A percentile compares a stretch with the other conserved stretches of the same genome.
These are phyloP conservation scores for Festucalex cinctus DNA, from an alignment of 2,113 vertebrate species.

Conservation along the genomic window DNA sequence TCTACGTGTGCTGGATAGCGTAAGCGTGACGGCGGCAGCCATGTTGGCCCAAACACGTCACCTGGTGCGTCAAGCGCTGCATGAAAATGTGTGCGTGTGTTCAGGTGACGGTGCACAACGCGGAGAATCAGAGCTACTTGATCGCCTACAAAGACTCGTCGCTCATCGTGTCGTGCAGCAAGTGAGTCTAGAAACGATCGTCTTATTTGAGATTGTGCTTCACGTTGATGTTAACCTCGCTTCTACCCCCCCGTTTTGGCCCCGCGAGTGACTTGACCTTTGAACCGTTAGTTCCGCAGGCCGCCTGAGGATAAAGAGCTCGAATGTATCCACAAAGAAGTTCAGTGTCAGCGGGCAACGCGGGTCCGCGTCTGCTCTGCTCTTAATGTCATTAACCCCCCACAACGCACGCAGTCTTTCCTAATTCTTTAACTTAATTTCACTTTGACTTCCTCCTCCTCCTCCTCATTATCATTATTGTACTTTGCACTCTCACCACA, in stretches of 20 bases:
- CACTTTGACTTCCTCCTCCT: not conserved
- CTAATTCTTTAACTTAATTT: not conserved
- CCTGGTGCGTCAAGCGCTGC: not conserved
- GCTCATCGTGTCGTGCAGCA: slow-evolving; percentile 92
- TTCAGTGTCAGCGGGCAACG: slow-evolving; percentile 40
- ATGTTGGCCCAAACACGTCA: not conserved
- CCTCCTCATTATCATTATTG: not conserved
- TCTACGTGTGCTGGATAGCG: slow-evolving; percentile 95
- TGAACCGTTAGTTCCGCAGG: not conserved
- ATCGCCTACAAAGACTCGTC: slow-evolving; percentile 98
- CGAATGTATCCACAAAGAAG: slow-evolving; percentile 47
- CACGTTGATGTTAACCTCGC: not conserved
- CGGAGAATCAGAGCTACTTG: slow-evolving; percentile 95
- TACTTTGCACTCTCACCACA: slow-evolving; percentile 8
- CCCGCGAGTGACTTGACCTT: not conserved
- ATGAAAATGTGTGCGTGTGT: not conserved
- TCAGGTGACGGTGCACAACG: slow-evolving; percentile 79
- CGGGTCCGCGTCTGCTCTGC: slow-evolving; percentile 31
- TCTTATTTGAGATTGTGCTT: not conserved
- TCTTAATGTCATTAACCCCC: slow-evolving; percentile 58
- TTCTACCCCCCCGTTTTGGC: not conserved
- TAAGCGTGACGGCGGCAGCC: slow-evolving; percentile 62
- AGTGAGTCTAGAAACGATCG: slow-evolving; percentile 75
- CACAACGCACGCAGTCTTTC: slow-evolving; percentile 8
- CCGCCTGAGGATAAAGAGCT: not conserved